Conservation (phyloP, 2,797 vertebrate genomes). For the Chanos chanos region DNA sequence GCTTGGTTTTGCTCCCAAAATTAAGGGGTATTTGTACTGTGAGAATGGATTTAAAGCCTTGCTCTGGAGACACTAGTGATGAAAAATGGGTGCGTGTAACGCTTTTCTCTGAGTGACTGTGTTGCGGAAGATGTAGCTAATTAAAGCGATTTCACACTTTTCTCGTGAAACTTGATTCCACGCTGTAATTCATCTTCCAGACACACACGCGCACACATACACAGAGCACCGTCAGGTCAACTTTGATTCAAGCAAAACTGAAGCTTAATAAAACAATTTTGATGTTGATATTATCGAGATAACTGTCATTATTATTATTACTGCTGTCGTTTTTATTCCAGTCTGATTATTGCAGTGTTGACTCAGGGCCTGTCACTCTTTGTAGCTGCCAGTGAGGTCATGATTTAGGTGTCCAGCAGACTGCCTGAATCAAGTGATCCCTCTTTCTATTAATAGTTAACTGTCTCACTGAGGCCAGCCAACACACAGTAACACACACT, state of each 20-base stretch:
- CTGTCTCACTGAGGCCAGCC: conserved; percentile 25
- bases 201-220: background rate
- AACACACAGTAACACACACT: conserved; percentile 6
- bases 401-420: conserved; percentile 41
- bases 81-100: background rate
- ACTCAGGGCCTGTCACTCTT: conserved; percentile 11
- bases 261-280: background rate
- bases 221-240: background rate
- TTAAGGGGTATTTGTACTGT: too few species aligned
- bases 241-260: too few species aligned
- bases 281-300: background rate
- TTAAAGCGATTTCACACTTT: conserved; percentile 43
- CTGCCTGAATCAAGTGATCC: conserved; percentile 42
- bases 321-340: background rate
- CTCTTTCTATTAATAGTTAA: conserved; percentile 51
- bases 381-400: conserved; percentile 36
- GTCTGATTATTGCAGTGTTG: conserved; percentile 17
- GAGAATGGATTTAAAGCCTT: conserved; percentile 27
- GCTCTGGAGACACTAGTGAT: background rate
- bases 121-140: conserved; percentile 36
- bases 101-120: background rate
- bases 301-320: background rate
- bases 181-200: conserved; percentile 11
- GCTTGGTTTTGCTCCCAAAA: too few species aligned
- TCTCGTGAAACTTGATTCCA: conserved; percentile 30